A percentile compares a stretch with the other conserved stretches of the same genome.
Evolutionary conservation across 2,888 invertebrate species (phyloP).

Genomic region (Miltochrista miniata): DNA sequence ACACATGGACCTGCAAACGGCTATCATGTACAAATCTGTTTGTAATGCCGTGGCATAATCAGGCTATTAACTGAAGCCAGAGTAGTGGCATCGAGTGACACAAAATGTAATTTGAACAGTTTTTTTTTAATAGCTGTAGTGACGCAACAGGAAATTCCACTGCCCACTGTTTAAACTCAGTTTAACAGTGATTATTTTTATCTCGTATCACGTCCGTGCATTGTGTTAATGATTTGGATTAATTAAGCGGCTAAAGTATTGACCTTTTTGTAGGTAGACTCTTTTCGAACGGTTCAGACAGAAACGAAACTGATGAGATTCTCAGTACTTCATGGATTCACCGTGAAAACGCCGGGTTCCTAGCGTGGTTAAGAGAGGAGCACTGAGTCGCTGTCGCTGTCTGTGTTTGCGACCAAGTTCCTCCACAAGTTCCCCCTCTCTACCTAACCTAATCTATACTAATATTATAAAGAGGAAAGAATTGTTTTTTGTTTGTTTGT

Average conservation of each 20-base stretch:
- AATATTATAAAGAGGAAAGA: too few relatives aligned
- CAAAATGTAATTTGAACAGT: slow-evolving; percentile 11
- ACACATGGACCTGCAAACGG: neutral
- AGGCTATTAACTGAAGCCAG: slow-evolving; percentile 3
- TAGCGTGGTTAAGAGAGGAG: too few relatives aligned
- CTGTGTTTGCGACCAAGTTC: too few relatives aligned
- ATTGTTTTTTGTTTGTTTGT: too few relatives aligned
- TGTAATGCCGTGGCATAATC: slow-evolving; percentile 1
- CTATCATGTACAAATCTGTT: neutral
- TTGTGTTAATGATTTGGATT: slow-evolving; percentile 19
- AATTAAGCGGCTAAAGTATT: neutral
- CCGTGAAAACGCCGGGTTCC: too few relatives aligned
- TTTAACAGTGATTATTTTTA: slow-evolving; percentile 29
- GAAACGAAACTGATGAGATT: neutral
- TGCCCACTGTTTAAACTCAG: slow-evolving; percentile 13
- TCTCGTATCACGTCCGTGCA: slow-evolving; percentile 35
- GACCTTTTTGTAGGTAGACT: too few relatives aligned
- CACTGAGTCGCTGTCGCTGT: too few relatives aligned
- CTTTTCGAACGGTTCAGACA: too few relatives aligned
- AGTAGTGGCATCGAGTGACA: slow-evolving; percentile 7
- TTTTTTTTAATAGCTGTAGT: slow-evolving; percentile 19
- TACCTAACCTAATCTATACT: too few relatives aligned
- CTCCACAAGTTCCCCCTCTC: too few relatives aligned
- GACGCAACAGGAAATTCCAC: slow-evolving; percentile 32
- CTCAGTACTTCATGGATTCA: too few relatives aligned